Evolutionary conservation across 2,113 vertebrate species (phyloP).

Genomic region (Menidia beryllina): DNA sequence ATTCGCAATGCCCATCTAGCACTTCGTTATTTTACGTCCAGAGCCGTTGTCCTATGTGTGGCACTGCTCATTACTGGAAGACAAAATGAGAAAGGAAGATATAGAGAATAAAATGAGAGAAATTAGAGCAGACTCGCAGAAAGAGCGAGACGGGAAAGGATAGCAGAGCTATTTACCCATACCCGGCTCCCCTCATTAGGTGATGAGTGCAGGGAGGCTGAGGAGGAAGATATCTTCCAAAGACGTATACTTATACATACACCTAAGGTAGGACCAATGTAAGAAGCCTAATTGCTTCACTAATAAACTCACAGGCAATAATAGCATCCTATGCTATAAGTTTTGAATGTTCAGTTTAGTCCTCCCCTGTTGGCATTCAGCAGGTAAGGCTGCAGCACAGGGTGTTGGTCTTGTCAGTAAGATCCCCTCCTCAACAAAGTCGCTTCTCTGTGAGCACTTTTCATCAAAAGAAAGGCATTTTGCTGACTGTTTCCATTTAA

Average conservation of each 20-base stretch:
- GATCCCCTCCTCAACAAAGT: no score
- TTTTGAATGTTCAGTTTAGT: no score
- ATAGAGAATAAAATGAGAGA: conserved; percentile 23
- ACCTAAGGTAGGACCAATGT: conserved; percentile 58
- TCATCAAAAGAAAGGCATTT: no score
- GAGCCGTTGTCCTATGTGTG: conserved; percentile 57
- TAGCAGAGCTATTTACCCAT: conserved; percentile 44
- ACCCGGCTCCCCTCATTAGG: conserved; percentile 53
- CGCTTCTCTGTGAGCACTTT: no score
- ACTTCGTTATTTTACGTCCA: conserved; percentile 48
- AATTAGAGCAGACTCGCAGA: conserved; percentile 35
- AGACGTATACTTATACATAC: conserved; percentile 33
- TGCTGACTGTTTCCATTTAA: no score
- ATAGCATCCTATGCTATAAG: conserved; percentile 49
- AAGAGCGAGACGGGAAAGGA: conserved; percentile 1
- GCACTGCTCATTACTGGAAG: conserved; percentile 63
- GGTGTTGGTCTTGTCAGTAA: no score
- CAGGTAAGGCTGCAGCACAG: no score
- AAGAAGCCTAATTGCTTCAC: conserved; percentile 53
- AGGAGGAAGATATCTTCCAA: conserved; percentile 44
- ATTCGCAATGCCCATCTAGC: conserved; percentile 57
- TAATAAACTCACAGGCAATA: conserved; percentile 49
- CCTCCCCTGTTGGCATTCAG: not conserved
- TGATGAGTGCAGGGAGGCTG: conserved; percentile 46
- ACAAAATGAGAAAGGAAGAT: conserved; percentile 51